Evolutionary conservation across 1,140 invertebrate genomes (phyloP), one percentile per base, ranked within the genome.

Genomic region (Drosophila sechellia): DNA sequence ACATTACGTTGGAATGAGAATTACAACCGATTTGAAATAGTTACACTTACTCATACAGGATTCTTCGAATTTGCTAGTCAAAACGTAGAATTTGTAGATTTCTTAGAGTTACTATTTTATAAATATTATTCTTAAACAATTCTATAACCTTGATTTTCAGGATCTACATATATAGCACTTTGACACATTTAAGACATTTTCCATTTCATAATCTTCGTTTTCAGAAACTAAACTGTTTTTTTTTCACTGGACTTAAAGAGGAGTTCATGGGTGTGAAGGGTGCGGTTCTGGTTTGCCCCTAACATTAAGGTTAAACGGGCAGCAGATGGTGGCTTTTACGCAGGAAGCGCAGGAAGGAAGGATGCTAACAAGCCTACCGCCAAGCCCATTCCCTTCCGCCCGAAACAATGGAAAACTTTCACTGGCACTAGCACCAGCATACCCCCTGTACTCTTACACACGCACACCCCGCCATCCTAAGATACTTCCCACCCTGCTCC

Each of bases 341-440:
- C 60, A 56, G 70, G 61, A 66, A 76, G 60, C 48, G 17, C 42
- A 50, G 79, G 63, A 77, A 81, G 79, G 79, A 83, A 83, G 79
- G 74, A 83, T 75, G 69, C 64, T 77, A 77, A 70, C 74, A 77
- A 77, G 74, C 43, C 63, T 60, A 65, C 72, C 50, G 49, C 49
- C 48, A 48, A 40, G 52, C 27, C 63, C 64, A 42, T 35, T 70
- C 52, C 50, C 50, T 27, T 69, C 65, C 66, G 42, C 53, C 43
- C 34, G 22, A 77, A 70, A 77, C 74, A 83, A 83, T 83, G 75
- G 63, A 66, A 78, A 83, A 83, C 75, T 79, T 83, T 83, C 52
- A 40, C 63, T 70, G 27, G 45, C 39, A 57, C 69, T 68, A 81
- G 53, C 79, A 63, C 59, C 68, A 55, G 22, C 43, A 12, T 34